Conservation (phyloP, 2,888 invertebrate species). For the Pinctada fucata region DNA sequence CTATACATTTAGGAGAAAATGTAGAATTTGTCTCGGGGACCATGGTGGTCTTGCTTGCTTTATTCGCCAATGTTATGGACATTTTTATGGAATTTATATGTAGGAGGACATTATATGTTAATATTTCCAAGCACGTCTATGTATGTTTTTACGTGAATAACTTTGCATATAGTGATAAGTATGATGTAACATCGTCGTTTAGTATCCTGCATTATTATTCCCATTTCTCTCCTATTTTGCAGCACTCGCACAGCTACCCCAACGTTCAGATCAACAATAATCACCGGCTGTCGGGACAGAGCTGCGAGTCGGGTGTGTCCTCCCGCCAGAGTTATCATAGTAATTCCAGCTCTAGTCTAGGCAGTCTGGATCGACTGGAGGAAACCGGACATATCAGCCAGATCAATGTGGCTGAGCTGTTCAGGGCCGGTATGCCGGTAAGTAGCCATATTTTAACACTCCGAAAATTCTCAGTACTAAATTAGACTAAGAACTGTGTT, state of each 20-base stretch:
- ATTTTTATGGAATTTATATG: too few species aligned
- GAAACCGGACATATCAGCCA: slow-evolving; percentile 74
- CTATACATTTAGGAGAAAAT: too few species aligned
- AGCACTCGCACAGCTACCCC: slow-evolving; percentile 63
- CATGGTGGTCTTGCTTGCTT: too few species aligned
- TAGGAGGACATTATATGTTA: too few species aligned
- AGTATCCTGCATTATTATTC: neutral
- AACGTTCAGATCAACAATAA: slow-evolving; percentile 68
- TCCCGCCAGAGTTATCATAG: slow-evolving; percentile 78
- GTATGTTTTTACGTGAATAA: too few species aligned
- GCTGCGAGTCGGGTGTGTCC: slow-evolving; percentile 77
- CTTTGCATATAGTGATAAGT: too few species aligned
- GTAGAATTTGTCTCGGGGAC: too few species aligned
- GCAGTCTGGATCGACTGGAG: slow-evolving; percentile 83
- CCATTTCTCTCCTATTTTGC: slow-evolving; percentile 21
- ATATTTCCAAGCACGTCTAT: too few species aligned
- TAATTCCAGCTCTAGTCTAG: slow-evolving; percentile 77
- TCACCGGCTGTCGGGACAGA: slow-evolving; percentile 77
- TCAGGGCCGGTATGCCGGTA: slow-evolving; percentile 74
- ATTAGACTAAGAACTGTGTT: too few species aligned
- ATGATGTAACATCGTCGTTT: too few species aligned
- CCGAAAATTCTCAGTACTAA: too few species aligned
- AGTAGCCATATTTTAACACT: slow-evolving; percentile 36
- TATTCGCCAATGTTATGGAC: too few species aligned
- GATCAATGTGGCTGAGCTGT: slow-evolving; percentile 75